Base-by-base conservation (phyloP, 2,113 vertebrate species). In the Tupaia chinensis region DNA sequence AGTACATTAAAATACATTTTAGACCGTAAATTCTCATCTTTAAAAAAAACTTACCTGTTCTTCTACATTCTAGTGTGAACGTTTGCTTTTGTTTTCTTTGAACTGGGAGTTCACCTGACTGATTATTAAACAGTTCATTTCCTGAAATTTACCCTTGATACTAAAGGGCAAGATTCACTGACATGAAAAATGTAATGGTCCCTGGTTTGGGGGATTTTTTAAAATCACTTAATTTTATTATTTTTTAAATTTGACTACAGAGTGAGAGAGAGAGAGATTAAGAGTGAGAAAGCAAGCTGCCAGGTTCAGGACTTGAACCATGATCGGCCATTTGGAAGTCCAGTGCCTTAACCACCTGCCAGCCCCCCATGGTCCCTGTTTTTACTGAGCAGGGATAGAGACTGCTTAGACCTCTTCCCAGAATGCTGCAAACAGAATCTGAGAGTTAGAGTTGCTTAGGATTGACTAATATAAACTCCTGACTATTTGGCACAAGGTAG, bases 351-450 rank as follows among this genome's bases (percentile, higher is more conserved):
- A 44, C 5, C 44, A 44, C 44, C 44, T 44, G 3, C 44, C 44
- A 44, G 44, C 44, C 44, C 44, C 44, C 44, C 34, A 86, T 91
- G 79, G 32, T 88, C 27, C 6, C 22, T 86, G 7, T 66, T 85
- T 95, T 96, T 94, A 79, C 69, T 87, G 74, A 83, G 27, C 22
- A 76, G 68, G 65, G 63, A 32, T 20, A 85, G 70, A 93, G 77
- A 60, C 81, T 94, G 95, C 70, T 15, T 16, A 61, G 54, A 87
- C 34, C 44, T 68, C 27, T 90, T 86, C 34, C 95, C 82, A 77
- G 89, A 95, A 93, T 61, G 70, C 88, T 88, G 87, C 87, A 94
- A 79, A 87, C 87, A 93, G 32, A 91, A 87, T 83, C 78, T 76
- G 83, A 95, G 79, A 79, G 58, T 89, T 83, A 87, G 74, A 61